Conservation (phyloP, 2,888 invertebrate species). For the Amphipoea oculea region DNA sequence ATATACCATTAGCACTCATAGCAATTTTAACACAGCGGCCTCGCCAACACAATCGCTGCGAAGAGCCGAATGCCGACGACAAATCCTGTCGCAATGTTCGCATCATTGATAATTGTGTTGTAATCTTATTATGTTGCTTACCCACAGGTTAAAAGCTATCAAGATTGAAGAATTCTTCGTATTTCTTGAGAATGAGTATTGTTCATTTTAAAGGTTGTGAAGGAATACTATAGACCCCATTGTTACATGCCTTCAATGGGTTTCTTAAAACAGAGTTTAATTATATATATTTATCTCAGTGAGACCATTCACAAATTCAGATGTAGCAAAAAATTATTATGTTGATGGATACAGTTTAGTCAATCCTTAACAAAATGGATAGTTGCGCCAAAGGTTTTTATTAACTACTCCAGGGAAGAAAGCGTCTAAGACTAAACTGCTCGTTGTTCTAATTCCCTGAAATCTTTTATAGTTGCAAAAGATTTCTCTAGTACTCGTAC, state of each 20-base stretch:
- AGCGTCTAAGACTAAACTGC: conserved; percentile 19
- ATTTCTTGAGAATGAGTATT: conserved; percentile 76
- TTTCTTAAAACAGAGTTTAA: conserved; percentile 44
- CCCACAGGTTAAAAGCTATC: conserved; percentile 81
- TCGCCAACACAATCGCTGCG: conserved; percentile 65
- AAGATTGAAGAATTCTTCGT: conserved; percentile 76
- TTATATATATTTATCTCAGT: conserved; percentile 19
- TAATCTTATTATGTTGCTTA: conserved; percentile 85
- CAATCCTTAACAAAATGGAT: background rate
- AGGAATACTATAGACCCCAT: conserved; percentile 66
- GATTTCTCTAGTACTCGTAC: conserved; percentile 71
- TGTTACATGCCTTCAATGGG: conserved; percentile 63
- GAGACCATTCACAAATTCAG: conserved; percentile 28
- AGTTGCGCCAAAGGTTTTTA: background rate
- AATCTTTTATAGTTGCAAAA: conserved; percentile 58
- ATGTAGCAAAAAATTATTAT: conserved; percentile 28
- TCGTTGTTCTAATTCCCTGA: conserved; percentile 49
- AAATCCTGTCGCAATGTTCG: conserved; percentile 76
- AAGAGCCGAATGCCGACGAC: conserved; percentile 60
- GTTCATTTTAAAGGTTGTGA: conserved; percentile 75
- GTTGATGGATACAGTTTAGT: background rate
- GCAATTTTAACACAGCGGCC: conserved; percentile 48
- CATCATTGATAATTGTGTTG: conserved; percentile 86
- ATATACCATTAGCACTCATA: conserved; percentile 46
- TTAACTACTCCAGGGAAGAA: background rate